Evolutionary conservation across 1,140 invertebrate species (phyloP), one percentile per base, ranked within the genome.

Genomic region (Charaxes varanes): DNA sequence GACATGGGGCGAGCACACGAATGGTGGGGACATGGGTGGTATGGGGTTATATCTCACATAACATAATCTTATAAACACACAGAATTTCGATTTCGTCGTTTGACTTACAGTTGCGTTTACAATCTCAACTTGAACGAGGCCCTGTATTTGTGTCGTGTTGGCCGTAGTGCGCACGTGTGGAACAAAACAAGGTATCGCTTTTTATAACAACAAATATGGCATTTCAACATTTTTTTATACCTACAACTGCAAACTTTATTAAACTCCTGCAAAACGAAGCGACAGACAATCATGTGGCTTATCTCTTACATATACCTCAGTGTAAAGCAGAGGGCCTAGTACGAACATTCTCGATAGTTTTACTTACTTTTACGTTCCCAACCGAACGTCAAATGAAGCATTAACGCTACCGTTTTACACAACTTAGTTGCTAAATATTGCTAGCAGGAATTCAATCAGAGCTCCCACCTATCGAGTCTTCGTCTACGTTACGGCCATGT

Each of bases 51-150:
- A n/a, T 61, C 41, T 56, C 63, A 77, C 66, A 71, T 60, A 68
- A 60, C 53, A 67, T 56, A 69, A 56, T 64, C 55, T 47, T 53
- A 41, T 67, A 73, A 73, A 82, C 72, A 82, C 78, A 79, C 73
- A 82, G 59, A 77, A 48, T 47, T 65, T 65, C 49, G 61, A 64
- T 55, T 65, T 66, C 53, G 63, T 51, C 56, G n/a, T 63, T 53
- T 61, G 58, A 82, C 78, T 82, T 82, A 82, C 78, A 80, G 68
- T 82, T 71, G 67, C 64, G 50, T 79, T 59, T 62, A 80, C 62
- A 74, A 82, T 69, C 62, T 82, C 78, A 78, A 80, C 78, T 77
- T 78, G 78, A 66, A 80, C 62, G 71, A 67, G 65, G 74, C 69
- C 73, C 78, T 82, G 74, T 58, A 54, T 65, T 56, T 62, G 62